Base-by-base conservation (phyloP, 2,797 vertebrate species). In the Sebastes kiyomatsui region DNA sequence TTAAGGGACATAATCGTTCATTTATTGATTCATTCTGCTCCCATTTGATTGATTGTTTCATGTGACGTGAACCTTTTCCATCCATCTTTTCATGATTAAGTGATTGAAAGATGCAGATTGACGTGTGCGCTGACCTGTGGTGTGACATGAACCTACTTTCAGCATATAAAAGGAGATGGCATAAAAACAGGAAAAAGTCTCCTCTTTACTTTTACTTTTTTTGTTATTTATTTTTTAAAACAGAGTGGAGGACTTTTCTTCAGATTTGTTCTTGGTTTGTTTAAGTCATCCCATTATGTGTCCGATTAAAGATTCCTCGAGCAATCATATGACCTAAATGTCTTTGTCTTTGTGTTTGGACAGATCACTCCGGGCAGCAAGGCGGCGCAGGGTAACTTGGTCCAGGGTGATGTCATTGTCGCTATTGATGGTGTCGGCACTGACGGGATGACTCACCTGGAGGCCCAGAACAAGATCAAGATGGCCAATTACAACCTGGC, bases 391-490 rank as follows among this genome's bases (percentile, higher is more conserved):
- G 97, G 97, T 1, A 98, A 97, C 94, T 96, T 99, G 93, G 95
- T 93, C 80, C 98, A 97, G 87, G 98, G 98, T 1, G 98, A 99
- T 75, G 92, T 98, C 62, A 98, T 99, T 2, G 95, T 99, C 32
- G 98, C 98, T 84, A 99, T 99, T 25, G 98, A 99, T 2, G 98
- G 98, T 25, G 96, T 97, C 87, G 94, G 95, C 94, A 97, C 98
- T 0, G 98, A 99, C 4, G 97, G 97, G 70, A 99, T 99, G 98
- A 99, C 98, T 56, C 98, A 99, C 90, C 94, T 99, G 91, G 98
- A 99, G 78, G 98, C 98, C 56, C 98, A 99, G 96, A 99, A 99
- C 94, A 98, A 98, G 95, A 99, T 99, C 95, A 99, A 99, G 93
- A 97, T 97, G 70, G 97, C 98, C 75, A 96, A 87, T 92, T 97